A percentile compares a stretch with the other conserved stretches of the same genome.
Conservation (phyloP, 2,797 vertebrate species). For the Antrozous pallidus region DNA sequence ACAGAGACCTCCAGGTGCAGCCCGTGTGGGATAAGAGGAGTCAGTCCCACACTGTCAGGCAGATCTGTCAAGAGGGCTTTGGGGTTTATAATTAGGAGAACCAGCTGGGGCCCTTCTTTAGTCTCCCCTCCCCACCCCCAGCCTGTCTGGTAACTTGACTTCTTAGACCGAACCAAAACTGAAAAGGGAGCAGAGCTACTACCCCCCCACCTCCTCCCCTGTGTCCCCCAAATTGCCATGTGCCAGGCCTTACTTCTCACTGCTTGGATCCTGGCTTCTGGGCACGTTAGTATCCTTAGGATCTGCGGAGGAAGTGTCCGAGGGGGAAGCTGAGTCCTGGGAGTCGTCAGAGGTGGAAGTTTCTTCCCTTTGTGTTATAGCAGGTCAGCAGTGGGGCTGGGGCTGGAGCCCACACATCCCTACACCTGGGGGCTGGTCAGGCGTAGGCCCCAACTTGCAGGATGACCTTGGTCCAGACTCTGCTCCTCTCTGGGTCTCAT, state of each 20-base stretch:
- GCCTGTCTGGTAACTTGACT: background rate
- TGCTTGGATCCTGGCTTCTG: background rate
- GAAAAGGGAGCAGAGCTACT: background rate
- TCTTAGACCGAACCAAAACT: conserved; percentile 17
- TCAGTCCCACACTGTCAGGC: background rate
- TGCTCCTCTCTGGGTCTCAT: background rate
- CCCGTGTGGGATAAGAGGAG: conserved; percentile 71
- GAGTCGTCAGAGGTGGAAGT: background rate
- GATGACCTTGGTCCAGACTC: background rate
- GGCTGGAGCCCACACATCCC: background rate
- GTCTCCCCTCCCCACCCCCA: background rate
- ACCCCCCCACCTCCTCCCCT: background rate
- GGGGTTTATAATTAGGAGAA: conserved; percentile 65
- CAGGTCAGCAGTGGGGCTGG: background rate
- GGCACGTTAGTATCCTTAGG: background rate
- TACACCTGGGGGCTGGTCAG: background rate
- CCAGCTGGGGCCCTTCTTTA: conserved; percentile 29
- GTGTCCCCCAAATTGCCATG: background rate
- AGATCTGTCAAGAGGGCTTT: conserved; percentile 75
- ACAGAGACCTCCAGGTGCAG: conserved; percentile 74
- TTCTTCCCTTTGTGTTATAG: background rate
- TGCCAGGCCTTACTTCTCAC: background rate
- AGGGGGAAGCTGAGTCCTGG: background rate
- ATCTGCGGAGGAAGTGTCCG: background rate
- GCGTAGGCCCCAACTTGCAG: background rate